Conservation (phyloP, 1,140 invertebrate species). For the Drosophila serrata region DNA sequence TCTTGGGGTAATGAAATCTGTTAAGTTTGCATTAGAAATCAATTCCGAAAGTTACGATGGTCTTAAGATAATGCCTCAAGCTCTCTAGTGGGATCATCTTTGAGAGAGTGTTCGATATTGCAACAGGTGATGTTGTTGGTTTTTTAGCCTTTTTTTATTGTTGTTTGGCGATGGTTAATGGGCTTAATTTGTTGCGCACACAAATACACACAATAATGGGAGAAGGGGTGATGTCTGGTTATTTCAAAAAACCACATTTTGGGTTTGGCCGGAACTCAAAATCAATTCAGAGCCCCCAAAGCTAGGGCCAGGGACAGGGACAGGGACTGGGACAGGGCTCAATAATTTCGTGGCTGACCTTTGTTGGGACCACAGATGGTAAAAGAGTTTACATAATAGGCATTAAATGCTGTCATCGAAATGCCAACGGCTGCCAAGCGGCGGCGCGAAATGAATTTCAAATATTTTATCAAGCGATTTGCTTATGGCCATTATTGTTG, state of each 20-base stretch:
- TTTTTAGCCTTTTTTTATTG: slow-evolving; percentile 12
- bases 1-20: background rate
- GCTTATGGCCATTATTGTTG: slow-evolving; percentile 37
- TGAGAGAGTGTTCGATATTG: slow-evolving; percentile 41
- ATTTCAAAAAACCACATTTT: slow-evolving; percentile 38
- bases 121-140: slow-evolving; percentile 47
- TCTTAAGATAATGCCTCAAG: slow-evolving; percentile 25
- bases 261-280: slow-evolving; percentile 63
- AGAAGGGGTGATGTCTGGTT: slow-evolving; percentile 18
- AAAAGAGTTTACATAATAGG: slow-evolving; percentile 72
- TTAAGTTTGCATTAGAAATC: slow-evolving; percentile 9
- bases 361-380: slow-evolving; percentile 28
- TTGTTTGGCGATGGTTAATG: slow-evolving; percentile 42
- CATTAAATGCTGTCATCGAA: slow-evolving; percentile 79
- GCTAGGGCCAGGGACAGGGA: background rate
- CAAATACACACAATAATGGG: slow-evolving; percentile 15
- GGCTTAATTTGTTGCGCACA: slow-evolving; percentile 55
- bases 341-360: slow-evolving; percentile 52
- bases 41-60: slow-evolving; percentile 19
- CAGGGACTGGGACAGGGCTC: slow-evolving; percentile 9
- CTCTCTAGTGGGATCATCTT: slow-evolving; percentile 36
- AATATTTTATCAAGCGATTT: slow-evolving; percentile 72
- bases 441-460: slow-evolving; percentile 74
- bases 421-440: slow-evolving; percentile 60
- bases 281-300: slow-evolving; percentile 25